phyloP scores from a whole-genome alignment of 2,888 invertebrate species.

The Drosophila pseudotalamancana region DNA sequence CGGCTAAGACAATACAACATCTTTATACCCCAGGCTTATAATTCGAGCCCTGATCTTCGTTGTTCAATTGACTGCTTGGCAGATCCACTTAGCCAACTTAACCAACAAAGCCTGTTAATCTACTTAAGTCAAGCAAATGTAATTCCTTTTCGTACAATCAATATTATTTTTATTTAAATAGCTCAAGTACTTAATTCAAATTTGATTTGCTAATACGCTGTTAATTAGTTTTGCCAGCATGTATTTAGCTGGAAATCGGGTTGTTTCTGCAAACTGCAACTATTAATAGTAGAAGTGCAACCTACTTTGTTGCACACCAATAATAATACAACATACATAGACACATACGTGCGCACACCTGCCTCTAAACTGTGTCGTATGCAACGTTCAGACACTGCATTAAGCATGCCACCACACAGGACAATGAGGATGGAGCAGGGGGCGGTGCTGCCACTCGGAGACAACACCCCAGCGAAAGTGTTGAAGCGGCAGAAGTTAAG shows the following conservation, averaged over 20 bases:
- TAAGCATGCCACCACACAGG: background rate
- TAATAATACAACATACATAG: background rate
- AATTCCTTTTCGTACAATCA: no score
- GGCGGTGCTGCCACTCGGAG: background rate
- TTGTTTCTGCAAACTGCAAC: constrained; percentile 1
- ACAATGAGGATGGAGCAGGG: no score
- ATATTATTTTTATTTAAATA: no score
- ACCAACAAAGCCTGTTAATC: no score
- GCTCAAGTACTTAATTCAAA: background rate
- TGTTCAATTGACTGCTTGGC: no score
- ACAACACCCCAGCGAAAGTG: constrained; percentile 14
- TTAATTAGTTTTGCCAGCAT: constrained; percentile 5
- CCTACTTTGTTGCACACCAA: background rate
- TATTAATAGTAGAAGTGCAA: constrained; percentile 5
- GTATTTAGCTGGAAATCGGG: background rate
- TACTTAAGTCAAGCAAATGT: no score
- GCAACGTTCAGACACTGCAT: constrained; percentile 29
- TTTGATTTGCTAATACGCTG: background rate
- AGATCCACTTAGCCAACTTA: no score
- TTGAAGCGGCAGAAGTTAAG: constrained; percentile 30
- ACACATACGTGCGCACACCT: background rate
- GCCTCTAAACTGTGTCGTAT: constrained; percentile 3
- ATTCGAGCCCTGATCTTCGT: no score
- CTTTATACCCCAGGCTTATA: no score
- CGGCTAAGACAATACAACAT: no score